Conservation (phyloP, 1,140 invertebrate species). For the Bombus terrestris region DNA sequence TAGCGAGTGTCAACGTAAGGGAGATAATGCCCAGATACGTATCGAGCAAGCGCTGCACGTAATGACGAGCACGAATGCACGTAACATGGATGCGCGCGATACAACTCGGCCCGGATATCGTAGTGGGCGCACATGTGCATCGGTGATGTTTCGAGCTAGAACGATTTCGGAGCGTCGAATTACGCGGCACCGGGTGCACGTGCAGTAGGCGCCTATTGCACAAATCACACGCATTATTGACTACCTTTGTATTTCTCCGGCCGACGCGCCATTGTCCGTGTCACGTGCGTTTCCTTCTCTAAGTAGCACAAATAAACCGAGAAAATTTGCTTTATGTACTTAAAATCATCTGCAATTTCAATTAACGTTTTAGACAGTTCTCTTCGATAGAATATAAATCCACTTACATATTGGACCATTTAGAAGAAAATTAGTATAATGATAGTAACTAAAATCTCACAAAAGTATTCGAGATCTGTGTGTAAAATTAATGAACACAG, state of each 20-base stretch:
- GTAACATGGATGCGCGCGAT: slow-evolving; percentile 51
- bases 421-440: too few relatives aligned
- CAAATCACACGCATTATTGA: slow-evolving; percentile 82
- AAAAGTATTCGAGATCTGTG: too few relatives aligned
- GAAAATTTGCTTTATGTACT: slow-evolving; percentile 26
- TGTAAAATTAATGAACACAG: too few relatives aligned
- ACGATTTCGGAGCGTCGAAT: slow-evolving; percentile 79
- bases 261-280: slow-evolving; percentile 64
- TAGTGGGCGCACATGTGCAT: slow-evolving; percentile 75
- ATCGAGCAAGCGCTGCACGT: slow-evolving; percentile 58
- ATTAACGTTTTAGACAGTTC: not conserved
- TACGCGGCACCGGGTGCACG: slow-evolving; percentile 77
- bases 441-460: too few relatives aligned
- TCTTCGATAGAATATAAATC: not conserved
- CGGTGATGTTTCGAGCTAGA: slow-evolving; percentile 75
- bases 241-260: slow-evolving; percentile 77
- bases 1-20: not conserved
- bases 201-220: slow-evolving; percentile 81
- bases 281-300: slow-evolving; percentile 24
- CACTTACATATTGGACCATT: too few relatives aligned
- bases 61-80: slow-evolving; percentile 75
- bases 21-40: slow-evolving; percentile 21
- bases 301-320: slow-evolving; percentile 22
- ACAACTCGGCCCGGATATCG: slow-evolving; percentile 62
- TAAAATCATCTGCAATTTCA: not conserved